Conservation (phyloP, 35 echinoderm and acorn worm genomes). For the Acanthaster planci region DNA sequence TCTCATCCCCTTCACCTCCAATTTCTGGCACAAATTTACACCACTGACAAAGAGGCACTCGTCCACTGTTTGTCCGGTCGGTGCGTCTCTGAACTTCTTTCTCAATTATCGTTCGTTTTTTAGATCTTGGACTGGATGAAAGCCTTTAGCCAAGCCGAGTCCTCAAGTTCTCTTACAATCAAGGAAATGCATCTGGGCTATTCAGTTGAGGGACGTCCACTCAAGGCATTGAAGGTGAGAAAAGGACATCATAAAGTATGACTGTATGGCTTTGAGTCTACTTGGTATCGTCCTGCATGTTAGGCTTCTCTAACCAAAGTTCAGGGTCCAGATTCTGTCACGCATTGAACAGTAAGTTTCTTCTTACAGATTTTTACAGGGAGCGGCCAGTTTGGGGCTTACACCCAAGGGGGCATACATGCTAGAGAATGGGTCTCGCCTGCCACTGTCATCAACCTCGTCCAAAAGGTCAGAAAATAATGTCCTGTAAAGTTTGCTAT, state of each 20-base stretch:
- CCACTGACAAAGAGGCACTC: too few relatives aligned
- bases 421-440: constrained; percentile 73
- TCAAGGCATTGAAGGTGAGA: constrained; percentile 12
- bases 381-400: background rate
- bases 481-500: too few relatives aligned
- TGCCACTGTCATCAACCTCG: constrained; percentile 63
- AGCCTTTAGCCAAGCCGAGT: background rate
- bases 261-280: too few relatives aligned
- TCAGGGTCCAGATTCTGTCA: too few relatives aligned
- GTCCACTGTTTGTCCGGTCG: too few relatives aligned
- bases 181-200: background rate
- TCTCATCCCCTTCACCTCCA: too few relatives aligned
- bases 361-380: background rate
- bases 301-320: too few relatives aligned
- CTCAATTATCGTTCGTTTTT: background rate
- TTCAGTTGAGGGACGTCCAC: background rate
- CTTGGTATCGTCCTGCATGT: too few relatives aligned
- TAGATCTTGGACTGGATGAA: constrained; percentile 5
- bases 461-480: constrained; percentile 41
- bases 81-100: too few relatives aligned
- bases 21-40: too few relatives aligned
- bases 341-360: too few relatives aligned
- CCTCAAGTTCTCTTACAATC: background rate
- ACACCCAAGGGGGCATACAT: constrained; percentile 67
- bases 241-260: too few relatives aligned